Evolutionary conservation across 2,113 vertebrate species (phyloP).

Genomic region (Malurus alboscapulatus): DNA sequence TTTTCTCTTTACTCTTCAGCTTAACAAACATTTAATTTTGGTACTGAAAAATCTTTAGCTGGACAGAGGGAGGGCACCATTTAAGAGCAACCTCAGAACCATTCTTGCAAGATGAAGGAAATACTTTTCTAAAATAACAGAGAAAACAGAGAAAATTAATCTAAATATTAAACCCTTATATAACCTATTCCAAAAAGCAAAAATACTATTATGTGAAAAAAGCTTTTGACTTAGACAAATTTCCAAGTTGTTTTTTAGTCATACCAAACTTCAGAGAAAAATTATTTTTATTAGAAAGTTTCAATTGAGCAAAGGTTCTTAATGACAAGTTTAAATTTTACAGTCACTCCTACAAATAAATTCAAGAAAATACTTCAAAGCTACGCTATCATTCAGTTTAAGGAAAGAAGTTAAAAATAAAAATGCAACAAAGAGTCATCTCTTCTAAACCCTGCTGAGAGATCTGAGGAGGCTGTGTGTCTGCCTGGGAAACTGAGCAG

Average conservation of each 20-base stretch:
- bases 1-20: not conserved
- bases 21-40: not conserved
- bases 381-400: not conserved
- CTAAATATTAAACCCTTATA: not conserved
- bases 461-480: not conserved
- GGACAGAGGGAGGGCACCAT: not conserved
- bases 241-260: not conserved
- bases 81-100: not conserved
- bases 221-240: not conserved
- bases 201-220: not conserved
- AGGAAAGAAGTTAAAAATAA: not conserved
- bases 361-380: not conserved
- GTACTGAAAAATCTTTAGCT: not conserved
- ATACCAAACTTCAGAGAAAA: not conserved
- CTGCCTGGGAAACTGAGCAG: not conserved
- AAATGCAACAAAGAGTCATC: not conserved
- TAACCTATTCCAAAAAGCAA: not conserved
- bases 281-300: not conserved
- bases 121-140: not conserved
- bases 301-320: not conserved
- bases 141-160: not conserved
- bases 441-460: not conserved
- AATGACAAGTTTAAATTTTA: not conserved
- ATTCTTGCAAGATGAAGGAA: not conserved
- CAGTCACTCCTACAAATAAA: not conserved